phyloP scores from a whole-genome alignment of 2,113 vertebrate genomes.

The Acrocephalus kingi region DNA sequence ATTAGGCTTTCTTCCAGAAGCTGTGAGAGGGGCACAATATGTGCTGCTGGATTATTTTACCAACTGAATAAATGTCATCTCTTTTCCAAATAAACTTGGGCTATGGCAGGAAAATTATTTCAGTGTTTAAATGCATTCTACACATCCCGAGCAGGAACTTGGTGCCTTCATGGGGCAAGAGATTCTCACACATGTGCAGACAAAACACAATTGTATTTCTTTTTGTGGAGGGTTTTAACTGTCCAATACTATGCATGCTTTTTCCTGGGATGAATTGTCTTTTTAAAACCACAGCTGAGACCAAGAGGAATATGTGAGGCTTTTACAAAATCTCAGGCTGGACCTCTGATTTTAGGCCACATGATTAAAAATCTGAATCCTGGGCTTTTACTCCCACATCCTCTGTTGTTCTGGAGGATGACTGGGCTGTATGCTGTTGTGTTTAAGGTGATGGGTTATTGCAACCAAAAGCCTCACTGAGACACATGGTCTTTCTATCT shows the following conservation, averaged over 20 bases:
- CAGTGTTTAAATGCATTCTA: background rate
- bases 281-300: background rate
- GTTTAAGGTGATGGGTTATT: background rate
- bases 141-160: background rate
- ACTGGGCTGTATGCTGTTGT: background rate
- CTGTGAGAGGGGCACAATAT: background rate
- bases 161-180: background rate
- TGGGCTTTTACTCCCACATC: background rate
- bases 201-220: background rate
- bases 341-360: background rate
- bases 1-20: conserved; percentile 29
- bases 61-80: conserved; percentile 27
- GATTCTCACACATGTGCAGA: background rate
- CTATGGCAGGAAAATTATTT: background rate
- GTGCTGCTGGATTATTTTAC: conserved; percentile 18
- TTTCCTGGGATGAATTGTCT: background rate
- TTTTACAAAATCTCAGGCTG: background rate
- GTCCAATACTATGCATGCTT: background rate
- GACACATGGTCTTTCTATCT: background rate
- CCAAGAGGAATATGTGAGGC: background rate
- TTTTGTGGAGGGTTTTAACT: background rate
- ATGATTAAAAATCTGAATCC: background rate
- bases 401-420: background rate
- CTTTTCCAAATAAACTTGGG: conserved; percentile 14
- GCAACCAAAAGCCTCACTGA: background rate